phyloP scores from a whole-genome alignment of 2,888 invertebrate species.

The Limnephilus auricula region DNA sequence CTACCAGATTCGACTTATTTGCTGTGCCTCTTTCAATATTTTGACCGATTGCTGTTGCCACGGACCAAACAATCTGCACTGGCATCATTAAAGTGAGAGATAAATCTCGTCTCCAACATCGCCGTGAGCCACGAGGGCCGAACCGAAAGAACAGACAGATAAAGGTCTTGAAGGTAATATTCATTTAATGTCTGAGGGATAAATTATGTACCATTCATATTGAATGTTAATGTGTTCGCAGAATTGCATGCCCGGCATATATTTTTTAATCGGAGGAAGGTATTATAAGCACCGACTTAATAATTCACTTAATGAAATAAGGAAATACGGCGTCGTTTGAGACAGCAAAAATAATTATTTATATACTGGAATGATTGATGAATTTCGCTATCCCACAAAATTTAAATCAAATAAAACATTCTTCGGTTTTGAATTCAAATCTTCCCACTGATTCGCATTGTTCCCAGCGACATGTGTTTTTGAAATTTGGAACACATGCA shows the following conservation, averaged over 20 bases:
- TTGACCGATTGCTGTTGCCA: background rate
- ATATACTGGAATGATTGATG: background rate
- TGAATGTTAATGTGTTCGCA: background rate
- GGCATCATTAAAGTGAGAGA: constrained; percentile 59
- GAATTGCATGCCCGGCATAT: background rate
- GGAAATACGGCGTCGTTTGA: background rate
- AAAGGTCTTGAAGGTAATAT: constrained; percentile 8
- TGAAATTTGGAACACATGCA: constrained; percentile 28
- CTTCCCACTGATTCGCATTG: constrained; percentile 24
- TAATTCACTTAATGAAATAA: background rate
- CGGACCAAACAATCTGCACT: constrained; percentile 18
- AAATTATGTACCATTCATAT: background rate
- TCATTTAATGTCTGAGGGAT: background rate
- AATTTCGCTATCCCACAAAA: background rate
- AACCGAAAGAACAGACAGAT: constrained; percentile 3
- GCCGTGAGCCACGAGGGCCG: background rate
- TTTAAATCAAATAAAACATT: background rate
- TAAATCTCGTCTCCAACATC: constrained; percentile 59
- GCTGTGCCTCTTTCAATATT: background rate
- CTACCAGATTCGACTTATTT: background rate
- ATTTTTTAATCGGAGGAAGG: background rate
- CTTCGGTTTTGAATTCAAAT: background rate
- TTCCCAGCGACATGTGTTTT: constrained; percentile 46
- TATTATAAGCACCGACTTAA: background rate
- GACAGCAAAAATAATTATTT: too few relatives aligned